phyloP scores from a whole-genome alignment of 2,888 invertebrate genomes.

The Fragum whitleyi region DNA sequence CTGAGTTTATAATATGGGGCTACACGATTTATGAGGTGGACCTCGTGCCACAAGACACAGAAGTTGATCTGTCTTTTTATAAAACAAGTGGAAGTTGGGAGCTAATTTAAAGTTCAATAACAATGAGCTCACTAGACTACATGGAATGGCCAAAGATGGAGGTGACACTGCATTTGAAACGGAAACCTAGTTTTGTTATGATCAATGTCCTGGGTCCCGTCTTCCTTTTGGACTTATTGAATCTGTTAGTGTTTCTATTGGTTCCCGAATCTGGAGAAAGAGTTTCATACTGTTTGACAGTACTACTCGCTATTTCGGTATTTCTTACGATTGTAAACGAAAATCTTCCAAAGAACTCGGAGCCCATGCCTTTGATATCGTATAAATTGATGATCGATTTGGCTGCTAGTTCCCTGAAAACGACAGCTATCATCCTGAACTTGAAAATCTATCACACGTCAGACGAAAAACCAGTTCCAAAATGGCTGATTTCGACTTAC shows the following conservation, averaged over 20 bases:
- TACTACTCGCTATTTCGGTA: constrained; percentile 56
- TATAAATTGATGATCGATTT: constrained; percentile 42
- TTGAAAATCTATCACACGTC: constrained; percentile 58
- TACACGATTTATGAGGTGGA: constrained; percentile 44
- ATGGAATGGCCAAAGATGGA: constrained; percentile 11
- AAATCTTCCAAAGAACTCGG: constrained; percentile 52
- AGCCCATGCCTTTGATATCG: constrained; percentile 58
- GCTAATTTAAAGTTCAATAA: not conserved
- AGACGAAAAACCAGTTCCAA: constrained; percentile 35
- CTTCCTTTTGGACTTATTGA: constrained; percentile 51
- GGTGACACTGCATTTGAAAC: not conserved
- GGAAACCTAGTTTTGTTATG: constrained; percentile 34
- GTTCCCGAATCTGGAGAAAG: constrained; percentile 62
- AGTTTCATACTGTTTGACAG: constrained; percentile 57
- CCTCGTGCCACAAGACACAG: not conserved
- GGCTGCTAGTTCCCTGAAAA: constrained; percentile 61
- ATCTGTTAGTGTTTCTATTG: constrained; percentile 53
- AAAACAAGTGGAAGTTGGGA: not conserved
- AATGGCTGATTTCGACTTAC: not conserved
- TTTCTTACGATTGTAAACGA: constrained; percentile 61
- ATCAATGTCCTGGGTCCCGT: constrained; percentile 55
- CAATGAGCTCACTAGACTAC: not conserved
- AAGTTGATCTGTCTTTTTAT: not conserved
- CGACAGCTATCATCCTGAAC: constrained; percentile 53
- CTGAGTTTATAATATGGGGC: constrained; percentile 47